These are phyloP conservation scores for Formicarius rufipectus DNA, from an alignment of 2,113 vertebrate species.

Conservation along the genomic window DNA sequence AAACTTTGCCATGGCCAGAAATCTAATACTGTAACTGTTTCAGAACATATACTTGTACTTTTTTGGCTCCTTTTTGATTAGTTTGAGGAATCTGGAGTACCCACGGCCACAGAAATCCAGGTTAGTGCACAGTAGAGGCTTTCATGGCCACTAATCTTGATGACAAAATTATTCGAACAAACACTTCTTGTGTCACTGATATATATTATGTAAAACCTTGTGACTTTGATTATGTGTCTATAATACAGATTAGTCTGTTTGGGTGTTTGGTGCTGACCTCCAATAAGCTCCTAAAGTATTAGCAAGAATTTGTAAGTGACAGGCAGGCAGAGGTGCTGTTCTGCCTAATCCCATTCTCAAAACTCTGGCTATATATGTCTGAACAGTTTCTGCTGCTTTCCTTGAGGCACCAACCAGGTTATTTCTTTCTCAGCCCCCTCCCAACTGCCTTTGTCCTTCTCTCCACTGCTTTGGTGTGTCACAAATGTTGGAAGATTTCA, in stretches of 20 bases:
- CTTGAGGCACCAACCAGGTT: not conserved
- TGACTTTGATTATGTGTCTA: slow-evolving; percentile 72
- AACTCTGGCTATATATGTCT: slow-evolving; percentile 39
- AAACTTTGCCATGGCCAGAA: not conserved
- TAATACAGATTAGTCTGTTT: slow-evolving; percentile 74
- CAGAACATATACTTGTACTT: not conserved
- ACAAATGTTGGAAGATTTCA: slow-evolving; percentile 21
- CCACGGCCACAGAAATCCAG: not conserved
- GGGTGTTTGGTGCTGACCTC: slow-evolving; percentile 73
- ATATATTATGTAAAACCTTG: slow-evolving; percentile 75
- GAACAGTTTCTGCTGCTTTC: slow-evolving; percentile 25
- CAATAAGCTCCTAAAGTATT: slow-evolving; percentile 71
- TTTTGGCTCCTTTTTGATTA: not conserved
- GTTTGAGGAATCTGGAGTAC: not conserved
- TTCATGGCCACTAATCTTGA: slow-evolving; percentile 68
- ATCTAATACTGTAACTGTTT: not conserved
- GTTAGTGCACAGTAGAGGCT: slow-evolving; percentile 66
- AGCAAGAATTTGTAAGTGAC: slow-evolving; percentile 73
- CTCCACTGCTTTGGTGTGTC: slow-evolving; percentile 11
- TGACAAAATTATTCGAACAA: slow-evolving; percentile 66
- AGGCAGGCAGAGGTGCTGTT: slow-evolving; percentile 68
- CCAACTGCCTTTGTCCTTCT: not conserved
- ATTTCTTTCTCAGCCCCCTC: slow-evolving; percentile 11
- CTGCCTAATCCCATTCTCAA: slow-evolving; percentile 50
- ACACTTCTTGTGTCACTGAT: slow-evolving; percentile 63